Evolutionary conservation across 2,113 vertebrate species (phyloP), one percentile per base, ranked within the genome.

Genomic region (Trochalopteron elliotii): DNA sequence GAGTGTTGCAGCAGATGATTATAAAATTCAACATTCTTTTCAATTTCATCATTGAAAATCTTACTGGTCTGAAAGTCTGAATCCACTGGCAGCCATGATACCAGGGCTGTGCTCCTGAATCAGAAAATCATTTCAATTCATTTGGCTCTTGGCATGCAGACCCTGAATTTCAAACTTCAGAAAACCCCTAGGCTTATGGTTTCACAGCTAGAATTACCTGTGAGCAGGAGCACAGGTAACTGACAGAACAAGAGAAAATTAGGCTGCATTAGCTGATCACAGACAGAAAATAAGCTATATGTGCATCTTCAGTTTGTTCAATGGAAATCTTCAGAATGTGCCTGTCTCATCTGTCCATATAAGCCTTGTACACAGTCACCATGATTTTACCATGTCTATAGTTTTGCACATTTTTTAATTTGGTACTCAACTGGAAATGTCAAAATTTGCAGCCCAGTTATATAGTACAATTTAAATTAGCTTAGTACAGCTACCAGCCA

Each of bases 331-430:
- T 87, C 72, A 59, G 27, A 78, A 8, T 27, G 35, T 25, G 6
- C 33, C 18, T 69, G 28, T 14, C 27, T 63, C 30, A 44, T 71
- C 44, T 68, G 10, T 35, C 44, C 17, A 4, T 40, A n/a, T 7
- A 40, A n/a, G 21, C 20, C 2, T 1, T 12, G 27, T 21, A 52
- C 28, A 40, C 10, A 30, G 17, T 11, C 10, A 67, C 14, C 0
- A 5, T 39, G 14, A 33, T 44, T 77, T 77, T 56, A 39, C 10
- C 12, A 10, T 6, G 1, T 35, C 19, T 31, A 47, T n/a, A 65
- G 18, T 83, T 91, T 45, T 57, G 8, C 31, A 65, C 17, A 40
- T 78, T 74, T 87, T 71, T 9, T 15, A 74, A 50, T 18, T 39
- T 20, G n/a, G 3, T 25, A 35, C 27, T 70, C 18, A 65, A 30